These are phyloP conservation scores for Xanthia icteritia DNA, from an alignment of 2,888 invertebrate genomes.

Conservation along the genomic window DNA sequence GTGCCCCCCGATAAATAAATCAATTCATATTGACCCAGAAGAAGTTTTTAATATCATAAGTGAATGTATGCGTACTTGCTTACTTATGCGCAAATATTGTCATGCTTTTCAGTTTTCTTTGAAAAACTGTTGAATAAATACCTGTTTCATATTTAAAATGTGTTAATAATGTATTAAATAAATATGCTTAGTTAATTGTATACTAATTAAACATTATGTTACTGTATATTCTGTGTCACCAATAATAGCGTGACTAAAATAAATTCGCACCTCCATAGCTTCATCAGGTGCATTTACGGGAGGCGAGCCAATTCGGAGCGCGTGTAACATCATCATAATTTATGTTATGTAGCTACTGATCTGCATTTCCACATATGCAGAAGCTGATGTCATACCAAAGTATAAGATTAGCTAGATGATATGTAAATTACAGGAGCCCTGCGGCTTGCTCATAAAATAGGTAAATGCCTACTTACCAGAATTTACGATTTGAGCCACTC, in stretches of 20 bases:
- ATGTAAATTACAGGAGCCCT: background rate
- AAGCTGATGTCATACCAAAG: conserved; percentile 5
- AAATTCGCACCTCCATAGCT: conserved; percentile 70
- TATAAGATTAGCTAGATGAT: background rate
- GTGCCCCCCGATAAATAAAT: background rate
- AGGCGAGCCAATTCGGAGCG: conserved; percentile 75
- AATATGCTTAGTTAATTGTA: background rate
- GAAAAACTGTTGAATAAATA: conserved; percentile 16
- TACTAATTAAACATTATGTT: conserved; percentile 9
- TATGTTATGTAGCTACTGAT: conserved; percentile 19
- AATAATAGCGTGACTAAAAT: conserved; percentile 72
- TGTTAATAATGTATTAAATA: background rate
- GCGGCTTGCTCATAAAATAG: background rate
- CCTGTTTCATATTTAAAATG: background rate
- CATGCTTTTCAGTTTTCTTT: background rate
- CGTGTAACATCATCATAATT: conserved; percentile 55
- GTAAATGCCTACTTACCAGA: background rate
- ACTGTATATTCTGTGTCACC: conserved; percentile 41
- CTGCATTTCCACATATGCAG: background rate
- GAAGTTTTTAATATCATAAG: background rate
- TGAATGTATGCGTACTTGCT: background rate
- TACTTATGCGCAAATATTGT: background rate
- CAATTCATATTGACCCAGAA: background rate
- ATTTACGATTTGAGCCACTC: background rate
- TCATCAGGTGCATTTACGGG: conserved; percentile 78